Percentiles rank a stretch among this genome's conserved stretches.
phyloP scores from a whole-genome alignment of 92 coral and sea anemone genomes.

The Isaurus tuberculatus region DNA sequence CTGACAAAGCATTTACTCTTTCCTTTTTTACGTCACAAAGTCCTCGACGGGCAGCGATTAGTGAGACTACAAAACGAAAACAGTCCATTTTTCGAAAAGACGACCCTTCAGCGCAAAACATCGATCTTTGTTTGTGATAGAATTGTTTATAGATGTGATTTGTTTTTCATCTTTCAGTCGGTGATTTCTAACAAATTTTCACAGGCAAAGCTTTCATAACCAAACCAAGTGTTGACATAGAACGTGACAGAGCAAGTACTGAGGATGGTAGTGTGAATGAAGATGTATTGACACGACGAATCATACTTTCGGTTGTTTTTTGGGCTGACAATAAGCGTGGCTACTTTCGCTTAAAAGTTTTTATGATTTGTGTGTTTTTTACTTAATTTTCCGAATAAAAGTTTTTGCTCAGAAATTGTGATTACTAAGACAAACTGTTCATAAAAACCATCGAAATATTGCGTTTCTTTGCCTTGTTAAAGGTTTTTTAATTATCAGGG shows the following conservation, averaged over 20 bases:
- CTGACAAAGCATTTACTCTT: slow-evolving; percentile 39
- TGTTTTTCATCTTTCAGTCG: neutral
- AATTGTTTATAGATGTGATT: neutral
- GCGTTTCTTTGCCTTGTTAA: slow-evolving; percentile 6
- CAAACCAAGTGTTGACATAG: slow-evolving; percentile 41
- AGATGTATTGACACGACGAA: slow-evolving; percentile 1
- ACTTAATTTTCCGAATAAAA: neutral
- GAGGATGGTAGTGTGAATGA: slow-evolving; percentile 15
- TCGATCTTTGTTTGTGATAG: slow-evolving; percentile 12
- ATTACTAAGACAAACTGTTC: neutral
- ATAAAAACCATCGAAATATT: slow-evolving; percentile 24
- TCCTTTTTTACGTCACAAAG: slow-evolving; percentile 65
- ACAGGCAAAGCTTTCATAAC: slow-evolving; percentile 9
- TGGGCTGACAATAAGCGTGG: neutral
- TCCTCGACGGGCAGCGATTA: slow-evolving; percentile 54
- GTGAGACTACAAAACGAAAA: slow-evolving; percentile 23
- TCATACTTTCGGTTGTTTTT: slow-evolving; percentile 14
- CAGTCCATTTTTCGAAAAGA: slow-evolving; percentile 39
- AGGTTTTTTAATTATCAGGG: slow-evolving; percentile 2
- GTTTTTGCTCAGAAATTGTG: neutral
- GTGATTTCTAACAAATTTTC: slow-evolving; percentile 13
- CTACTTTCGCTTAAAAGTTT: neutral
- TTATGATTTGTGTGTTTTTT: neutral
- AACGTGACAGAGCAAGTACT: slow-evolving; percentile 40
- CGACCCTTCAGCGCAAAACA: slow-evolving; percentile 19